Conservation (phyloP, 2,113 vertebrate species). For the Epinephelus moara region DNA sequence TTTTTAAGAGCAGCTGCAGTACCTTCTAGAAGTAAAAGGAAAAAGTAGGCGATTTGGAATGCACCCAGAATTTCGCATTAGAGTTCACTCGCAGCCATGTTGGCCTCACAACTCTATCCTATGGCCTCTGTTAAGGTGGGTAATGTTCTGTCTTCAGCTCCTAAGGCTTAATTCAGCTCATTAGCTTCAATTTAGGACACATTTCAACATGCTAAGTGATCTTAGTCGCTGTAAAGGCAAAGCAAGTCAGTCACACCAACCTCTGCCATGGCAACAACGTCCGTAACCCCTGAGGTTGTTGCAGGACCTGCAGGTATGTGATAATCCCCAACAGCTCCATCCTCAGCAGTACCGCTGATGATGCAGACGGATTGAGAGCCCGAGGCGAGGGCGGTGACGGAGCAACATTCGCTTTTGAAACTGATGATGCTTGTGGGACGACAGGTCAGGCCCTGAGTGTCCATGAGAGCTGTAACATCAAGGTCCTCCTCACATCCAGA, state of each 20-base stretch:
- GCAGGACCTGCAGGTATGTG: conserved; percentile 77
- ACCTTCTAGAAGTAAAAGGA: too few relatives aligned
- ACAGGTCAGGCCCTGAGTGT: conserved; percentile 86
- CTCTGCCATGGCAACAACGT: conserved; percentile 89
- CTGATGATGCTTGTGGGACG: conserved; percentile 94
- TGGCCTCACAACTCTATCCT: not conserved
- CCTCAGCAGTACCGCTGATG: conserved; percentile 89
- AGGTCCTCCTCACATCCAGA: conserved; percentile 86
- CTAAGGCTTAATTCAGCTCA: not conserved
- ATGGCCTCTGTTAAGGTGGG: not conserved
- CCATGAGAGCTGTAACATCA: conserved; percentile 45
- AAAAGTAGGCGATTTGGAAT: too few relatives aligned
- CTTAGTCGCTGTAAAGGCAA: not conserved
- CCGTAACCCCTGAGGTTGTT: conserved; percentile 82
- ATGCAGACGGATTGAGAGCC: conserved; percentile 90
- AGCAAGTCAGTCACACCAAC: conserved; percentile 56
- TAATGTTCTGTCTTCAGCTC: not conserved
- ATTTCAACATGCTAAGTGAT: not conserved
- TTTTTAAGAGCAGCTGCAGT: too few relatives aligned
- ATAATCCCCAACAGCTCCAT: conserved; percentile 59
- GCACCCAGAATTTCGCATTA: not conserved
- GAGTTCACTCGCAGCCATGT: not conserved
- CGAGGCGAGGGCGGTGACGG: conserved; percentile 88
- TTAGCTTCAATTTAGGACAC: too few relatives aligned
- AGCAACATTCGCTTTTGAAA: conserved; percentile 94